These are phyloP conservation scores for Scaptomyza parva DNA, from an alignment of 2,888 invertebrate species.

Conservation along the genomic window DNA sequence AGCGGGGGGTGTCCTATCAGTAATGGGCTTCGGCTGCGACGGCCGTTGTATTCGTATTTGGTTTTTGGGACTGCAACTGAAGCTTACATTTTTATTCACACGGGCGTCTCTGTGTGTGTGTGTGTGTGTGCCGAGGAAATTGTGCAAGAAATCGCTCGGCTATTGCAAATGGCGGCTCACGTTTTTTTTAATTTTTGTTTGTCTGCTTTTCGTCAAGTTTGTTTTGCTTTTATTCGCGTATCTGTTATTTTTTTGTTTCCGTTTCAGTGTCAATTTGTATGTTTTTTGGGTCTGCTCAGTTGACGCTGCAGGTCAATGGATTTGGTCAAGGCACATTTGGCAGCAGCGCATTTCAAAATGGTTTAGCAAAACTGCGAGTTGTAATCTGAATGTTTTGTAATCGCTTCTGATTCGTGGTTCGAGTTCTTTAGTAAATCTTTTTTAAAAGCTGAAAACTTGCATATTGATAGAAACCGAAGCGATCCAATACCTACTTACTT, in stretches of 20 bases:
- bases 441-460: no score
- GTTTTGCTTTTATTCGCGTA: conserved; percentile 1
- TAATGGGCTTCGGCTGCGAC: conserved; percentile 19
- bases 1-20: neutral
- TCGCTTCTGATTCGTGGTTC: neutral
- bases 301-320: conserved; percentile 43
- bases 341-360: neutral
- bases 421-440: neutral
- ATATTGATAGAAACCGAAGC: no score
- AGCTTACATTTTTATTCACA: conserved; percentile 71
- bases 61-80: conserved; percentile 58
- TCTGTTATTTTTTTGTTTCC: conserved; percentile 8
- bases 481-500: no score
- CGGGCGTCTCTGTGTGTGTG: conserved; percentile 15
- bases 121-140: conserved; percentile 60
- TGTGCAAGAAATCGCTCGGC: conserved; percentile 68
- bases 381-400: neutral
- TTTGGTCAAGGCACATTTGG: conserved; percentile 19
- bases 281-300: neutral
- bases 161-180: conserved; percentile 48
- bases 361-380: neutral
- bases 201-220: conserved; percentile 15
- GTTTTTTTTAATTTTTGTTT: conserved; percentile 9
- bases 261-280: conserved; percentile 44
- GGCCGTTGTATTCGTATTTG: conserved; percentile 30